Percentiles rank a stretch among this genome's conserved stretches.
These are phyloP conservation scores for Cepphus grylle DNA, from an alignment of 2,113 vertebrate species.

Conservation along the genomic window DNA sequence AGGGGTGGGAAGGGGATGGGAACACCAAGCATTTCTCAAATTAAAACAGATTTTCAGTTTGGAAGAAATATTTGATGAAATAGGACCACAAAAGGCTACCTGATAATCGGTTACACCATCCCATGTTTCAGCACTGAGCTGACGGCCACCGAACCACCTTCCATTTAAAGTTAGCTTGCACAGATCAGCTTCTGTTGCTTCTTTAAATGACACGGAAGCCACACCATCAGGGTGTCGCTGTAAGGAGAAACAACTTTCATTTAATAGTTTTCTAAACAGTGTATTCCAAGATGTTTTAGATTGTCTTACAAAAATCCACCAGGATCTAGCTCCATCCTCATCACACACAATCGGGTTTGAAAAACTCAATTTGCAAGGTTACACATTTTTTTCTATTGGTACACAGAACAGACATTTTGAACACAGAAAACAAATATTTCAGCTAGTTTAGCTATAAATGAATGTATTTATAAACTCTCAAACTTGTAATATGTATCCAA, in stretches of 20 bases:
- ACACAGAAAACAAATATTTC: neutral
- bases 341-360: accelerated
- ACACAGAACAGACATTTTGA: neutral
- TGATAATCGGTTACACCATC: conserved; percentile 94
- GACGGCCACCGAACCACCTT: conserved; percentile 94
- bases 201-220: conserved; percentile 92
- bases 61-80: neutral
- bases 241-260: neutral
- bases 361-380: neutral
- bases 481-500: neutral
- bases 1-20: neutral
- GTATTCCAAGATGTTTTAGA: neutral
- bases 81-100: conserved; percentile 59
- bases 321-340: neutral
- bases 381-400: neutral
- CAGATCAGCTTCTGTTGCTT: conserved; percentile 83
- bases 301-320: neutral
- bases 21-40: neutral
- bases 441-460: neutral
- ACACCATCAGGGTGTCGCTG: conserved; percentile 95
- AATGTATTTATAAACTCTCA: neutral
- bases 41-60: neutral
- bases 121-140: conserved; percentile 86
- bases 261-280: neutral
- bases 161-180: conserved; percentile 86